Evolutionary conservation across 2,113 vertebrate species (phyloP).

Genomic region (Calypte anna): DNA sequence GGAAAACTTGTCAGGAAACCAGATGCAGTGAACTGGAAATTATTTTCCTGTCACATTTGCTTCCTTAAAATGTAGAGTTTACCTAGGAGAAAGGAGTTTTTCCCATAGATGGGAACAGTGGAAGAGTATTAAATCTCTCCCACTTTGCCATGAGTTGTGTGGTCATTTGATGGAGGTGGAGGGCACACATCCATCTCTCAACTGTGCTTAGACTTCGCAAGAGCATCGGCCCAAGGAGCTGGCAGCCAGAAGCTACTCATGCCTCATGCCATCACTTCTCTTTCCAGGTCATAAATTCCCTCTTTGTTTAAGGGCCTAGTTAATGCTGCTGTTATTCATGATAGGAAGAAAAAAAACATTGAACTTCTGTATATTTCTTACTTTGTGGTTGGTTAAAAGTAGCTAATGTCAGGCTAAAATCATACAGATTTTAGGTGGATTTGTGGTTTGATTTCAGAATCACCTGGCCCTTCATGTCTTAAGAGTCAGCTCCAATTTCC

Average conservation of each 20-base stretch:
- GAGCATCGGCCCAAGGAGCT: neutral
- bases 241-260: rapidly evolving
- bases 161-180: neutral
- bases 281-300: neutral
- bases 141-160: rapidly evolving
- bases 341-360: neutral
- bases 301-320: neutral
- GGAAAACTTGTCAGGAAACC: neutral
- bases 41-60: neutral
- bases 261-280: neutral
- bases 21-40: neutral
- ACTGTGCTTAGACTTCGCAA: neutral
- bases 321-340: neutral
- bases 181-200: neutral
- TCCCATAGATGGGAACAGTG: neutral
- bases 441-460: neutral
- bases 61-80: neutral
- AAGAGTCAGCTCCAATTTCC: neutral
- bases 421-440: neutral
- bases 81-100: neutral
- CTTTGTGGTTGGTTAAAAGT: neutral
- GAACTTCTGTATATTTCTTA: neutral
- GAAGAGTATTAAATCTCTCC: neutral
- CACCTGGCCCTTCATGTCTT: neutral
- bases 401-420: neutral